Conservation (phyloP, 2,888 invertebrate genomes). For the Geotrupes spiniger region DNA sequence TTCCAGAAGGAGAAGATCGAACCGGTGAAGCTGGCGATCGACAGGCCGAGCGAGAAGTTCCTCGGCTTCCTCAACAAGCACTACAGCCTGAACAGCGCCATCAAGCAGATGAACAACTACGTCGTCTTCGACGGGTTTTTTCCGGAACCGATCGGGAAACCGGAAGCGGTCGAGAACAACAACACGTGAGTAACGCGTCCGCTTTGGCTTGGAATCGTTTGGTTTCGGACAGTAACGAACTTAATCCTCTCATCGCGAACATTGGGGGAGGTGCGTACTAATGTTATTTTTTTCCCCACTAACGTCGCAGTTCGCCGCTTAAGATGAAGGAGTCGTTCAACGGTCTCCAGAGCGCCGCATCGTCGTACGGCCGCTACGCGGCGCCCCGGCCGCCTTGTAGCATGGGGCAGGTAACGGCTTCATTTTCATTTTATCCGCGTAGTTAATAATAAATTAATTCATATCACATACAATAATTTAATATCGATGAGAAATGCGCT, state of each 20-base stretch:
- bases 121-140: conserved; percentile 85
- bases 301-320: conserved; percentile 19
- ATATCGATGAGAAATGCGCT: too few species aligned
- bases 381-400: conserved; percentile 64
- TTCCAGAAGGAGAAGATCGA: conserved; percentile 65
- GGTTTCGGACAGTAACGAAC: too few species aligned
- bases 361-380: conserved; percentile 59
- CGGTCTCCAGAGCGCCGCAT: conserved; percentile 43
- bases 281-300: conserved; percentile 7
- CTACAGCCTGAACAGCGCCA: conserved; percentile 63
- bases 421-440: too few species aligned
- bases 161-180: conserved; percentile 12
- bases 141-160: conserved; percentile 26
- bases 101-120: conserved; percentile 85
- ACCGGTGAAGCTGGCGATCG: conserved; percentile 80
- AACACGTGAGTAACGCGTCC: conserved; percentile 25
- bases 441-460: too few species aligned
- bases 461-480: too few species aligned
- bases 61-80: conserved; percentile 81
- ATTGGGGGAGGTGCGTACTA: too few species aligned
- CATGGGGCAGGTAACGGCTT: conserved; percentile 67
- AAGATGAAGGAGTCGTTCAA: conserved; percentile 37
- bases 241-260: too few species aligned
- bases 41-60: conserved; percentile 89
- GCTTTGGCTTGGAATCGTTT: too few species aligned